Percentiles rank a stretch among this genome's conserved stretches.
Evolutionary conservation across 1,140 invertebrate species (phyloP).

Genomic region (Mycetomoellerius zeteki): DNA sequence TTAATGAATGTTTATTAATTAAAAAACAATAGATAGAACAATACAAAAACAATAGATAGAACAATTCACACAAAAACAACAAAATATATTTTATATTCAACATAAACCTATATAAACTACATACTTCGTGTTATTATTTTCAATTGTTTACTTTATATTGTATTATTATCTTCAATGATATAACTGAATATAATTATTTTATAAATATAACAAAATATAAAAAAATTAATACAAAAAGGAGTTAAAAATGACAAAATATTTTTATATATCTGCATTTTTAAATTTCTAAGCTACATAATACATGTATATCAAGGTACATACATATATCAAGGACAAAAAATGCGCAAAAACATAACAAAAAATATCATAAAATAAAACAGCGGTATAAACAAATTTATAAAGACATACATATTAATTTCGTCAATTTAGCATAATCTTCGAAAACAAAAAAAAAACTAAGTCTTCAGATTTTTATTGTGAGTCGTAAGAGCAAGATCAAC

Average conservation of each 20-base stretch:
- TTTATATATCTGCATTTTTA: no score
- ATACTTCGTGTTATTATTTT: background rate
- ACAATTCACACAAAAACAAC: background rate
- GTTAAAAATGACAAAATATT: no score
- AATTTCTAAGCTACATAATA: background rate
- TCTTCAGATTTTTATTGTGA: background rate
- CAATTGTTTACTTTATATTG: background rate
- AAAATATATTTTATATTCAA: background rate
- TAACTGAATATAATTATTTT: no score
- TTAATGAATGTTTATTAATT: no score
- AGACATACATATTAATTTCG: background rate
- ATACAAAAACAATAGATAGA: background rate
- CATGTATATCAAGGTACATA: background rate
- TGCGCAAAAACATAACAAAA: background rate
- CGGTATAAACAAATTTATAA: background rate
- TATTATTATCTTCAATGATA: background rate
- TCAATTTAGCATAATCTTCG: background rate
- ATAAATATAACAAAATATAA: no score
- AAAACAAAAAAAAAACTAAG: background rate
- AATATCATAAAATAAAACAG: slow-evolving; percentile 3
- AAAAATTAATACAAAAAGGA: no score
- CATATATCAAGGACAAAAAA: background rate
- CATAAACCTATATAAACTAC: background rate
- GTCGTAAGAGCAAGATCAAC: background rate
- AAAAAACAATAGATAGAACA: background rate